Evolutionary conservation across 2,797 vertebrate genomes (phyloP).

Genomic region (Peromyscus eremicus): DNA sequence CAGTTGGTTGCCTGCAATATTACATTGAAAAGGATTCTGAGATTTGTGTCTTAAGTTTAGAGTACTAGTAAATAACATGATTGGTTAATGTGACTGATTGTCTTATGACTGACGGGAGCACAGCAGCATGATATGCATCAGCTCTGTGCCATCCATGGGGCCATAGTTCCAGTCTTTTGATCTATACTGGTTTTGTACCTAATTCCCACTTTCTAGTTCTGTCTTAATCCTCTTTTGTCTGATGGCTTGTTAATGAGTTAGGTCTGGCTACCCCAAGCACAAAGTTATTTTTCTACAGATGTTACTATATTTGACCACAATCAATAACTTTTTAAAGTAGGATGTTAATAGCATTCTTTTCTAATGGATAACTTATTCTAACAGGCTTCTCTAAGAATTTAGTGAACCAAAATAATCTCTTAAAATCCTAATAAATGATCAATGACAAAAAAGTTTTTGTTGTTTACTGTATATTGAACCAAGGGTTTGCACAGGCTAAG

Average conservation of each 20-base stretch:
- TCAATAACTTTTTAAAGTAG: slow-evolving; percentile 38
- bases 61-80: not conserved
- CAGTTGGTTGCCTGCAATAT: not conserved
- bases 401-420: not conserved
- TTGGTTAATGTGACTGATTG: not conserved
- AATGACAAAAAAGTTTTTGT: no score
- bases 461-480: not conserved
- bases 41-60: not conserved
- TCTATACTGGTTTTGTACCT: not conserved
- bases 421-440: not conserved
- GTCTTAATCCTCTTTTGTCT: not conserved
- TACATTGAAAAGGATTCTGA: not conserved
- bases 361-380: slow-evolving; percentile 5
- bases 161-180: not conserved
- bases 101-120: not conserved
- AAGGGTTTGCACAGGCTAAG: not conserved
- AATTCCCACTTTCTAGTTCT: not conserved
- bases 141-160: not conserved
- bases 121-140: no score
- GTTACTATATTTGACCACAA: not conserved
- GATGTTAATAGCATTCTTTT: slow-evolving; percentile 47
- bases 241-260: not conserved
- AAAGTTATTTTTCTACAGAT: not conserved
- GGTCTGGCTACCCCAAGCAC: not conserved
- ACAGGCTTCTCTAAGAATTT: not conserved